Evolutionary conservation across 2,888 invertebrate species (phyloP), one percentile per base, ranked within the genome.

Genomic region (Atethmia centrago): DNA sequence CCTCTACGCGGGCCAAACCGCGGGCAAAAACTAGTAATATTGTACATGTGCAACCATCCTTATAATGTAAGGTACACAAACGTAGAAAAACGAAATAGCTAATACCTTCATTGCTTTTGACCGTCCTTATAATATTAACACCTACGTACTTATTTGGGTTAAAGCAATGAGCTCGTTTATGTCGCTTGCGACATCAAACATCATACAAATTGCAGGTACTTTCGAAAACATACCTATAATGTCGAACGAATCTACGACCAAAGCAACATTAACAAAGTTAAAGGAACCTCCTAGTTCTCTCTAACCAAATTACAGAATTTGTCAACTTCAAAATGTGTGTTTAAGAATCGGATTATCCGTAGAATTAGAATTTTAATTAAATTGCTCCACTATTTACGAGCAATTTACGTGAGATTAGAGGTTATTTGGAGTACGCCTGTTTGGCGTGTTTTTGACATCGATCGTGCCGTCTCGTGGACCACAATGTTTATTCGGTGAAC

Each of bases 401-500:
- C 83, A 89, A 91, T 91, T 92, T 91, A 91, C 88, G 86, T 84
- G 84, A 91, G 90, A 91, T 92, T 91, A 91, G 89, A 88, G 84
- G 89, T 88, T 88, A 88, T 90, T 91, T 86, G 82, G 87, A 82
- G 85, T 82, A 81, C 84, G 81, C 88, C 90, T 89, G 89, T 88
- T 91, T 85, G 88, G 87, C 90, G 87, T 91, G 90, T 92, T 92
- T 90, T 90, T 90, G 90, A 90, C 90, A 91, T 92, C 89, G 92
- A 92, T 92, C 90, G 85, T 87, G 88, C 86, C 86, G 86, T 88
- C 87, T 88, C 85, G 79, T 87, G 82, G 89, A 88, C 93, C 92
- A 87, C 92, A 90, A 92, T 93, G 92, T 94, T 94, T 94, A 93
- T 93, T 92, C 88, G 89, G 82, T 84, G 89, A 92, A 90, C 90